Conservation (phyloP, 2,888 invertebrate species). For the Sympetrum striolatum region DNA sequence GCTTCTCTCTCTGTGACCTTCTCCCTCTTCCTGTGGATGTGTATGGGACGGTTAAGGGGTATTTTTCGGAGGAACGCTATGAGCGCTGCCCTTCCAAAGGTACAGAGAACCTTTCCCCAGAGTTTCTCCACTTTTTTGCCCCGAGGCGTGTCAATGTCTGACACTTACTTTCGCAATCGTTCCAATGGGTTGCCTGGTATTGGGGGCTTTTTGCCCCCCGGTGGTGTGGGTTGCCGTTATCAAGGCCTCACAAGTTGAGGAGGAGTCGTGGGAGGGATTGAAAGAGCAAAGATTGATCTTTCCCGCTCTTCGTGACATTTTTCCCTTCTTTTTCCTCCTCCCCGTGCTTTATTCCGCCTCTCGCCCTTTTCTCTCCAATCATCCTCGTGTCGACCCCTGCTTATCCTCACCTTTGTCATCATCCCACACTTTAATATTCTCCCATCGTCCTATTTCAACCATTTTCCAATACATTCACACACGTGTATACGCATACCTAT, state of each 20-base stretch:
- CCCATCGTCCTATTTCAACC: neutral
- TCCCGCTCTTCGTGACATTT: neutral
- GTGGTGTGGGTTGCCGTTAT: neutral
- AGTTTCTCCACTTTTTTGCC: neutral
- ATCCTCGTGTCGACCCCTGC: no score
- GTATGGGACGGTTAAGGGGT: neutral
- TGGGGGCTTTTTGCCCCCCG: neutral
- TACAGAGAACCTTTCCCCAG: neutral
- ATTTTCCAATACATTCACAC: no score
- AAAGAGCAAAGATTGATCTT: constrained; percentile 13
- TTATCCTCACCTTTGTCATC: neutral
- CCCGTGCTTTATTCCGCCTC: neutral
- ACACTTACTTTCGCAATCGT: neutral
- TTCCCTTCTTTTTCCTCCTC: neutral
- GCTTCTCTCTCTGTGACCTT: neutral
- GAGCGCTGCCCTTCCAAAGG: neutral
- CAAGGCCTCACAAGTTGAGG: neutral
- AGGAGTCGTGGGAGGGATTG: neutral
- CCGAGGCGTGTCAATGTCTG: constrained; percentile 5
- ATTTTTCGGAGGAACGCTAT: neutral
- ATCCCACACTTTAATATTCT: neutral
- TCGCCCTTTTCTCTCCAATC: neutral
- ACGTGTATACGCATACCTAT: no score
- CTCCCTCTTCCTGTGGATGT: neutral
- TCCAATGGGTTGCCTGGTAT: neutral